These are phyloP conservation scores for Phytoseiulus persimilis DNA, from an alignment of 2,888 invertebrate genomes.

Conservation along the genomic window DNA sequence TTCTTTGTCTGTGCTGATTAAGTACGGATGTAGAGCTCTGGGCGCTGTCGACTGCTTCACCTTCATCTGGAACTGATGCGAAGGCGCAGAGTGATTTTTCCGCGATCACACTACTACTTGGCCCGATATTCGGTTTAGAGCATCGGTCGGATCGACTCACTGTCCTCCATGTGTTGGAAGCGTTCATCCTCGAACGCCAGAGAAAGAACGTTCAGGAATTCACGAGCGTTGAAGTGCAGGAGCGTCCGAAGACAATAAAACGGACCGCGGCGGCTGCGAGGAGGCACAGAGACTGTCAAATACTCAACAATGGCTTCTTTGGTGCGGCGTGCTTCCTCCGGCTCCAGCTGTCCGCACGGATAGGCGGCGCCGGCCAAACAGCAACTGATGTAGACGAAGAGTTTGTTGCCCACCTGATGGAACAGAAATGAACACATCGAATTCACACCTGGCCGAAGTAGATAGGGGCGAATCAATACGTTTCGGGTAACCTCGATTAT, in stretches of 20 bases:
- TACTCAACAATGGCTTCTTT: slow-evolving; percentile 40
- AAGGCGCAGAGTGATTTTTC: neutral
- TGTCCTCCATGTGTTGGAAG: slow-evolving; percentile 59
- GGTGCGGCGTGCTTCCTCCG: slow-evolving; percentile 51
- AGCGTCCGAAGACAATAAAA: slow-evolving; percentile 56
- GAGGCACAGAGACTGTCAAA: slow-evolving; percentile 40
- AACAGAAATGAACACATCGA: neutral
- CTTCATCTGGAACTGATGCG: neutral
- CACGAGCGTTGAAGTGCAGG: slow-evolving; percentile 70
- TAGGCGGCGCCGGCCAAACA: slow-evolving; percentile 77
- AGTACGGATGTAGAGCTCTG: neutral
- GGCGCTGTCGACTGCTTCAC: neutral
- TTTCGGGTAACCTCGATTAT: slow-evolving; percentile 41
- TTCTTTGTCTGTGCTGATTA: slow-evolving; percentile 59
- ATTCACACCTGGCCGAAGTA: too few species aligned
- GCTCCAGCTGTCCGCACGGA: slow-evolving; percentile 64
- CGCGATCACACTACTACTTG: too few species aligned
- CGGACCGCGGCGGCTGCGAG: slow-evolving; percentile 49
- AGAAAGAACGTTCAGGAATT: slow-evolving; percentile 73
- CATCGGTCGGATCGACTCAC: neutral
- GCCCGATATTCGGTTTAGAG: too few species aligned
- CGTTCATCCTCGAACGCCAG: slow-evolving; percentile 74
- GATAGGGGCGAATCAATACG: too few species aligned
- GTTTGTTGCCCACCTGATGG: slow-evolving; percentile 63
- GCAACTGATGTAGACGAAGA: slow-evolving; percentile 73